Percentiles rank a stretch among this genome's conserved stretches.
Evolutionary conservation across 2,113 vertebrate species (phyloP).

Genomic region (Mastomys natalensis): DNA sequence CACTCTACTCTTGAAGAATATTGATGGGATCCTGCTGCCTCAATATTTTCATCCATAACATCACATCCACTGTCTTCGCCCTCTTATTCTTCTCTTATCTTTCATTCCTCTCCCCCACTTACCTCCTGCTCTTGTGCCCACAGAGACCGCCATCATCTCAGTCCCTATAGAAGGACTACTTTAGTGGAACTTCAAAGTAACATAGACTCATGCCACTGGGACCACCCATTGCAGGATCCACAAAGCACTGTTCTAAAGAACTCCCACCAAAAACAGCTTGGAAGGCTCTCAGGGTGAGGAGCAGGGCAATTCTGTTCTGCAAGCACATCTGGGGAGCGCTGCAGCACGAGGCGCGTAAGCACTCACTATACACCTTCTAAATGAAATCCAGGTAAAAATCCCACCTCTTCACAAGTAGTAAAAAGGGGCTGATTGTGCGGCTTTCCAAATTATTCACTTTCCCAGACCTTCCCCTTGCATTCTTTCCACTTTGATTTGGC

Average conservation of each 20-base stretch:
- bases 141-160: neutral
- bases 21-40: neutral
- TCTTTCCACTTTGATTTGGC: conserved; percentile 49
- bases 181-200: neutral
- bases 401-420: conserved; percentile 11
- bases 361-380: neutral
- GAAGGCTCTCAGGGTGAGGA: neutral
- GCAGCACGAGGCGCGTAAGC: neutral
- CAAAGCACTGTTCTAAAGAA: neutral
- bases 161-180: neutral
- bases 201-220: neutral
- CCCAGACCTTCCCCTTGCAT: conserved; percentile 41
- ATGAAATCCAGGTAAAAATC: conserved; percentile 47
- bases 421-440: neutral
- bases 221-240: neutral
- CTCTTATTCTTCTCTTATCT: neutral
- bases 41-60: neutral
- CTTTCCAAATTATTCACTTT: conserved; percentile 66
- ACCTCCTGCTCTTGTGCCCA: neutral
- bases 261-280: neutral
- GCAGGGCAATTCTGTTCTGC: neutral
- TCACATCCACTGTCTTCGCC: neutral
- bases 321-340: neutral
- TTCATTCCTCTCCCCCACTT: neutral
- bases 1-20: neutral